Evolutionary conservation across 2,797 vertebrate genomes (phyloP).

Genomic region (Poecile montanus): DNA sequence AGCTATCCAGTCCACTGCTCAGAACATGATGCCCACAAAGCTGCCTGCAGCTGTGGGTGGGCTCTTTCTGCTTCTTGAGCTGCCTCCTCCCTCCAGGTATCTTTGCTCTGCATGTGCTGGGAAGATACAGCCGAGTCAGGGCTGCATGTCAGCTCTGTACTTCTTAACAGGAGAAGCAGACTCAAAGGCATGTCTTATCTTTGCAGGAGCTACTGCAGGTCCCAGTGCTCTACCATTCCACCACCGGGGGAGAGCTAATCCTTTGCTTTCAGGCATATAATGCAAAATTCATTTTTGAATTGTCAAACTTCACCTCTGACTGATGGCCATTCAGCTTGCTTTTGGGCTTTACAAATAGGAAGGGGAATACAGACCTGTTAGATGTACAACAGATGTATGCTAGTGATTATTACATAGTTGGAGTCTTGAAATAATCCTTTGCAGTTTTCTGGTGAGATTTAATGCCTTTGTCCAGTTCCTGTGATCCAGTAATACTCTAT

Average conservation of each 20-base stretch:
- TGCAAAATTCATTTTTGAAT: not conserved
- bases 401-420: not conserved
- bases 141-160: rapidly evolving
- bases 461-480: not conserved
- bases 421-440: not conserved
- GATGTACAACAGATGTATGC: not conserved
- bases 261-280: not conserved
- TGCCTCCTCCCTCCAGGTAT: not conserved
- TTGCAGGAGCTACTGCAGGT: not conserved
- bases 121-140: not conserved
- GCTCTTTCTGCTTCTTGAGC: not conserved
- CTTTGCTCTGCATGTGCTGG: not conserved
- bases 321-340: not conserved
- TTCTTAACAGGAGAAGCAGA: not conserved
- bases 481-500: not conserved
- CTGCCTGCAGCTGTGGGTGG: not conserved
- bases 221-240: not conserved
- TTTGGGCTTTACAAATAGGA: not conserved
- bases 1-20: not conserved
- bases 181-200: not conserved
- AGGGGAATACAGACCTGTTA: not conserved
- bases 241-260: not conserved
- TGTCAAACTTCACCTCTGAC: not conserved
- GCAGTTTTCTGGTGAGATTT: not conserved
- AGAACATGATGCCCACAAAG: not conserved